A percentile compares a stretch with the other conserved stretches of the same genome.
Evolutionary conservation across 1,140 invertebrate genomes (phyloP).

Genomic region (Thereuonema tuberculata): DNA sequence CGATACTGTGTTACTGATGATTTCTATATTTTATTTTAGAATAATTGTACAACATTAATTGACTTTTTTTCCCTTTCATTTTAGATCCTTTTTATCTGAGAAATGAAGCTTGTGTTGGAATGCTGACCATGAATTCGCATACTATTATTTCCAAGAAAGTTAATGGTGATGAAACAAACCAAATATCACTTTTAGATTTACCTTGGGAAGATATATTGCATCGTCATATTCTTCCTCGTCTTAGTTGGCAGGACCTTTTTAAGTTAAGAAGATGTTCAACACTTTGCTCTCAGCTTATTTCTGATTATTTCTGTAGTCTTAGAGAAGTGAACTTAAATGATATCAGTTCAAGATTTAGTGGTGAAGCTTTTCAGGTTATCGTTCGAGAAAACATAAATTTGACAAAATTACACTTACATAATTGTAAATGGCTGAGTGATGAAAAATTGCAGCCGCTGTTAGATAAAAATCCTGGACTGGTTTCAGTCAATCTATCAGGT

Average conservation of each 20-base stretch:
- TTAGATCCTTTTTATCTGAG: too few relatives aligned
- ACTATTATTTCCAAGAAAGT: too few relatives aligned
- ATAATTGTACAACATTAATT: too few relatives aligned
- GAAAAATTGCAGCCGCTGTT: constrained; percentile 25
- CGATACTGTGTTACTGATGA: too few relatives aligned
- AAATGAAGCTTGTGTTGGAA: too few relatives aligned
- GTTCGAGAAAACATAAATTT: not conserved
- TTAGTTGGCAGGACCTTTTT: not conserved
- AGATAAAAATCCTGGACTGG: constrained; percentile 21
- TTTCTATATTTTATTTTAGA: too few relatives aligned
- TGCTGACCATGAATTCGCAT: too few relatives aligned
- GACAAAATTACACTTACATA: constrained; percentile 21
- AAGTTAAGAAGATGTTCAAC: not conserved
- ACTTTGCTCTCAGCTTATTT: not conserved
- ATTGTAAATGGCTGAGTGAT: constrained; percentile 30
- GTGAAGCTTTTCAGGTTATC: not conserved
- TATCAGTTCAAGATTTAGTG: not conserved
- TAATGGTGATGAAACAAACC: too few relatives aligned
- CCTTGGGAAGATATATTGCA: constrained; percentile 1
- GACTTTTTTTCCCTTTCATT: too few relatives aligned
- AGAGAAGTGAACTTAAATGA: not conserved
- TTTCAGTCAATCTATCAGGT: constrained; percentile 24
- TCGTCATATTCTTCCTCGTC: not conserved
- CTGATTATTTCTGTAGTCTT: not conserved
- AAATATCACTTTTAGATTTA: not conserved